Conservation (phyloP, 1,140 invertebrate species). For the Drosophila kurseongensis region DNA sequence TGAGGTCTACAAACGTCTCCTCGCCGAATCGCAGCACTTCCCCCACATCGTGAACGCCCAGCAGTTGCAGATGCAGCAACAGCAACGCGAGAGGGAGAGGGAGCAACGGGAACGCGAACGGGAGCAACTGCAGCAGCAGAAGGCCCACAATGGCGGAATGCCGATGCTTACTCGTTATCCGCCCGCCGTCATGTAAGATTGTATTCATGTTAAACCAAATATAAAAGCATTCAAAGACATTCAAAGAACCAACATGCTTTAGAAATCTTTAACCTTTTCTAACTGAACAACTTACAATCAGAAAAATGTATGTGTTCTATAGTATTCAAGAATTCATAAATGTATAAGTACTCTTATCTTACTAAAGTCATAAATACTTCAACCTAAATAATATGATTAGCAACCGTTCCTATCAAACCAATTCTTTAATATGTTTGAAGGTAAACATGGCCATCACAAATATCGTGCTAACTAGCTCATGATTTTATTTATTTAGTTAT, state of each 20-base stretch:
- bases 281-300: not conserved
- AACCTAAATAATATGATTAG: constrained; percentile 4
- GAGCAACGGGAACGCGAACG: constrained; percentile 43
- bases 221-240: not conserved
- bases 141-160: constrained; percentile 63
- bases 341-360: not conserved
- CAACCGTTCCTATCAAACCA: not conserved
- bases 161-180: constrained; percentile 72
- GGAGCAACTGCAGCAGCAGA: constrained; percentile 60
- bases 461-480: no score
- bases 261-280: not conserved
- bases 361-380: constrained; percentile 1
- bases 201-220: not conserved
- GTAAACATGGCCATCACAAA: not conserved
- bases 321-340: not conserved
- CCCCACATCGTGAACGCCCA: constrained; percentile 73
- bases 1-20: constrained; percentile 63
- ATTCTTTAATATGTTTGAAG: not conserved
- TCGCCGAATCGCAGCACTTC: constrained; percentile 64
- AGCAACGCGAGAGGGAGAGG: constrained; percentile 23
- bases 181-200: constrained; percentile 66
- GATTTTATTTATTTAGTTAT: not conserved
- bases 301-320: not conserved
- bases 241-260: not conserved
- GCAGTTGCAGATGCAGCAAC: constrained; percentile 66